Percentiles rank a stretch among this genome's conserved stretches.
Conservation (phyloP, 1,140 invertebrate genomes). For the Conus betulinus region DNA sequence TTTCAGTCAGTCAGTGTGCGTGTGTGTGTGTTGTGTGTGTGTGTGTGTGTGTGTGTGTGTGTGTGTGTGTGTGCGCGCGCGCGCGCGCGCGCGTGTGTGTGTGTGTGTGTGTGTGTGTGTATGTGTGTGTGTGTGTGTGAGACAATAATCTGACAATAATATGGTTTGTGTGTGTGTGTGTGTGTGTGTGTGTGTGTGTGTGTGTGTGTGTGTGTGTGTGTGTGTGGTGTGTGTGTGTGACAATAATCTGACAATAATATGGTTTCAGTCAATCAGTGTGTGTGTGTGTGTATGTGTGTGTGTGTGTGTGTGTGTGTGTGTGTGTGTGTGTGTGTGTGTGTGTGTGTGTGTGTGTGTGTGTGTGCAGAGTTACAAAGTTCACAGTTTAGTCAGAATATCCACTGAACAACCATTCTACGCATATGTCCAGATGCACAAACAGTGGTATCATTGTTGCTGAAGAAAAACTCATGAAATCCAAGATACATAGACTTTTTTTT, state of each 20-base stretch:
- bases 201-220: conserved; percentile 28
- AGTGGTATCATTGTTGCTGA: too few relatives aligned
- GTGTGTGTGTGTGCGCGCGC: not conserved
- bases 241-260: too few relatives aligned
- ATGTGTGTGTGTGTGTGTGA: conserved; percentile 26
- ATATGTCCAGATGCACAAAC: too few relatives aligned
- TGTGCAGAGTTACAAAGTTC: not conserved
- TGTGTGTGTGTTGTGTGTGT: too few relatives aligned
- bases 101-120: conserved; percentile 28
- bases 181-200: conserved; percentile 13
- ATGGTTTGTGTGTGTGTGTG: not conserved
- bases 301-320: conserved; percentile 4
- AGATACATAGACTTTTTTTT: too few relatives aligned
- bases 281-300: not conserved
- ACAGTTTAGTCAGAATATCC: too few relatives aligned
- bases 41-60: conserved; percentile 4
- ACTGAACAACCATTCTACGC: too few relatives aligned
- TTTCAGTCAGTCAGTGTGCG: too few relatives aligned
- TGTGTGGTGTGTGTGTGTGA: too few relatives aligned
- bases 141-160: too few relatives aligned
- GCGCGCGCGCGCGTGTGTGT: conserved; percentile 9
- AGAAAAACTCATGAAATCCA: too few relatives aligned
- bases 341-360: not conserved
- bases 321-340: not conserved
- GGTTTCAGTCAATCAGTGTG: too few relatives aligned